Base-by-base conservation (phyloP, 2,797 vertebrate species). In the Hyperoplus lanceolatus region DNA sequence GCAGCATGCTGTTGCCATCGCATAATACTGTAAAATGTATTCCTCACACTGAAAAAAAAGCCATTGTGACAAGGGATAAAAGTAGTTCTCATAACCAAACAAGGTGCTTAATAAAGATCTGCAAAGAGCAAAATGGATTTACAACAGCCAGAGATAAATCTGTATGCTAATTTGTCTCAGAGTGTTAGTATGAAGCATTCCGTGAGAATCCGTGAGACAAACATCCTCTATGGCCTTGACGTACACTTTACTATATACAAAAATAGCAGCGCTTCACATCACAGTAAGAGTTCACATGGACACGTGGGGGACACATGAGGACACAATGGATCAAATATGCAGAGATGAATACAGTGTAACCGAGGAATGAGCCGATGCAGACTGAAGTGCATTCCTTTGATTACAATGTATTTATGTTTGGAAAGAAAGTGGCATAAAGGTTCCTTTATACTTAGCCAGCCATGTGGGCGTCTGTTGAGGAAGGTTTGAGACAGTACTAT, bases 91-190 rank as follows among this genome's bases (percentile, higher is more conserved):
- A 73, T 79, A 81, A 85, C 63, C 72, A 82, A 75, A 80, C 73
- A 82, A 36, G 70, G 79, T 90, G 89, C 86, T 89, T 87, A 87
- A 87, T 80, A 84, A 56, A 81, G 74, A 81, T 84, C 68, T 70
- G 76, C 62, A 18, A 36, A 57, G 65, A 65, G 80, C 59, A 51
- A 85, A 88, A 79, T 75, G 66, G 71, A 86, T 91, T 91, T 80
- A 63, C 62, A 87, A 74, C 77, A 81, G 81, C 77, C 50, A 58
- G 7, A 45, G 51, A 53, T 81, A 75, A 83, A 69, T 87, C 75
- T 82, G 56, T 81, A 71, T 86, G 80, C 75, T 87, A 85, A 90
- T 84, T 83, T 80, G 45, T 81, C 66, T 71, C 59, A 42, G 68
- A 62, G 73, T n/a, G 57, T 70, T 63, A 51, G 64, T 75, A 29